phyloP scores from a whole-genome alignment of 2,113 vertebrate genomes.

The Colistium nudipinnis region DNA sequence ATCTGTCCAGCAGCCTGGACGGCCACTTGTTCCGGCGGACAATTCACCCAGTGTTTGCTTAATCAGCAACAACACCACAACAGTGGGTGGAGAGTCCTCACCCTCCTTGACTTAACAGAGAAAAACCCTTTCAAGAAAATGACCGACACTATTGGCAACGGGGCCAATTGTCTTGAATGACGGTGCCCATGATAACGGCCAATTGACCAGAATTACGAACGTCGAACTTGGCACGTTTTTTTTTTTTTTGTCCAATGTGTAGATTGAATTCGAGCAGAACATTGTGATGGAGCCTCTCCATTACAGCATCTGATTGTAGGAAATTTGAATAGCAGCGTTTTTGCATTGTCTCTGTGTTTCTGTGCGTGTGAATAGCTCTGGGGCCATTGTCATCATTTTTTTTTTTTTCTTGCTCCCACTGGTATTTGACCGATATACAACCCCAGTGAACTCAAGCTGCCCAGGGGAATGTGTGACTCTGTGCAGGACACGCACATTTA shows the following conservation, averaged over 20 bases:
- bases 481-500: slow-evolving; percentile 46
- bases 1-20: slow-evolving; percentile 62
- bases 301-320: slow-evolving; percentile 17
- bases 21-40: slow-evolving; percentile 63
- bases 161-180: not conserved
- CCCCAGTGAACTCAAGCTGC: slow-evolving; percentile 51
- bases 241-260: not conserved
- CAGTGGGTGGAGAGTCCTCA: slow-evolving; percentile 30
- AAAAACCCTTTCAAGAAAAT: slow-evolving; percentile 6
- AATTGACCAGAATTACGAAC: not conserved
- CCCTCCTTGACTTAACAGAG: slow-evolving; percentile 22
- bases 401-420: not conserved
- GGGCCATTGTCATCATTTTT: slow-evolving; percentile 26
- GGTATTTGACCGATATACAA: slow-evolving; percentile 59
- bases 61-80: slow-evolving; percentile 56
- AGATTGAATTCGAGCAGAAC: slow-evolving; percentile 3
- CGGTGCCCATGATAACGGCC: not conserved
- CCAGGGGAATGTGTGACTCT: slow-evolving; percentile 46
- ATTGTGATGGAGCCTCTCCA: not conserved
- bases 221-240: not conserved
- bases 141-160: not conserved
- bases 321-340: slow-evolving; percentile 32
- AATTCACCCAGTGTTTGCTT: slow-evolving; percentile 65
- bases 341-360: slow-evolving; percentile 16
- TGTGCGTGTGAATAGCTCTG: slow-evolving; percentile 28